These are phyloP conservation scores for Nasonia giraulti DNA, from an alignment of 1,140 invertebrate genomes.

Conservation along the genomic window DNA sequence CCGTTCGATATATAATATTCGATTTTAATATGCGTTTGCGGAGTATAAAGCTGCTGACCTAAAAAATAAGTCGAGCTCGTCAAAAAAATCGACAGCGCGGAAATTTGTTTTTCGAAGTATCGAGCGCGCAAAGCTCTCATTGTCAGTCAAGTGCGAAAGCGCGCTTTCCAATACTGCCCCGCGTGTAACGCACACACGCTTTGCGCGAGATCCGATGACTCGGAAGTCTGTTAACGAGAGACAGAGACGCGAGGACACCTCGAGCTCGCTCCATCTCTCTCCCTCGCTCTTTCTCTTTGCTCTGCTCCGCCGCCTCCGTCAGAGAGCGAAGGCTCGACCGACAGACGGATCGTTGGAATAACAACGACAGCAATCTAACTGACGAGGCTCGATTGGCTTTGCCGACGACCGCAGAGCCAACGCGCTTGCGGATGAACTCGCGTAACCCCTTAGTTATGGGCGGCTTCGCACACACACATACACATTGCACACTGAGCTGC, in stretches of 20 bases:
- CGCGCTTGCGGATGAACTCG: constrained; percentile 5
- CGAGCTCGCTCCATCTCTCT: not conserved
- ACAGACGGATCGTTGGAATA: constrained; percentile 38
- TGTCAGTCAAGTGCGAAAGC: no score
- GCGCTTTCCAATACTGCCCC: not conserved
- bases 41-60: not conserved
- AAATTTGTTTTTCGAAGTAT: no score
- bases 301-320: not conserved
- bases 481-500: no score
- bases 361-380: constrained; percentile 45
- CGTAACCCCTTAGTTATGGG: constrained; percentile 14
- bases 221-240: constrained; percentile 21
- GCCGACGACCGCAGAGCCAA: not conserved
- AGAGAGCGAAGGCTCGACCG: not conserved
- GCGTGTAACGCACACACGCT: not conserved
- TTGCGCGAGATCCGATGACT: constrained; percentile 6
- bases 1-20: no score
- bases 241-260: not conserved
- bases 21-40: no score
- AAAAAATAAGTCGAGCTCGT: no score
- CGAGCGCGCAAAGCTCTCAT: no score
- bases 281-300: not conserved
- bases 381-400: constrained; percentile 39
- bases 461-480: not conserved
- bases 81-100: no score